These are phyloP conservation scores for Chrysaora quinquecirrha DNA, from an alignment of 30 jellyfish, hydroid and myxozoan genomes.

Conservation along the genomic window DNA sequence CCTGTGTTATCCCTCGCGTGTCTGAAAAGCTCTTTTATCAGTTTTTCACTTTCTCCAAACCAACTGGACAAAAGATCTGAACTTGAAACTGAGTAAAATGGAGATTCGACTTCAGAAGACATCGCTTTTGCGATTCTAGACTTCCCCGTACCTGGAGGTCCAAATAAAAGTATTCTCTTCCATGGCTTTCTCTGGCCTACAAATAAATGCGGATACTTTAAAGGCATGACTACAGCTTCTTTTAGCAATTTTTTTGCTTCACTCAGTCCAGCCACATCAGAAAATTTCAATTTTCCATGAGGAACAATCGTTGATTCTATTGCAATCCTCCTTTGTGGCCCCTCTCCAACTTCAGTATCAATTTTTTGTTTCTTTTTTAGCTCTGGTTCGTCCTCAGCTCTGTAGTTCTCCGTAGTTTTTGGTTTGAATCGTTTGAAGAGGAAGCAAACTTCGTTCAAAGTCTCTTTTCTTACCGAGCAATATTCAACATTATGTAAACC, in stretches of 20 bases:
- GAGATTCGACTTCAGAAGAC: slow-evolving; percentile 85
- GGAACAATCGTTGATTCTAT: slow-evolving; percentile 79
- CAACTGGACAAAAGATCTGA: slow-evolving; percentile 94
- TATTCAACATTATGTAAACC: not conserved
- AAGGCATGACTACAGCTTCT: slow-evolving; percentile 94
- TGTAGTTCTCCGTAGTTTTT: not conserved
- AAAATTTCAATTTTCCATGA: slow-evolving; percentile 74
- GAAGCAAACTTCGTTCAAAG: not conserved
- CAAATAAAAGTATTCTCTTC: slow-evolving; percentile 88
- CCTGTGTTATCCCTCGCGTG: slow-evolving; percentile 73
- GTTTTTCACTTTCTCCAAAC: slow-evolving; percentile 98
- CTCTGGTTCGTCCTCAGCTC: not conserved
- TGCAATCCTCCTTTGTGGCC: slow-evolving; percentile 44
- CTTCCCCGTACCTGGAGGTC: slow-evolving; percentile 99
- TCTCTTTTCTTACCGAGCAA: not conserved
- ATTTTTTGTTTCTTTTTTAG: slow-evolving; percentile 25
- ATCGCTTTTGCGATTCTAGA: slow-evolving; percentile 94
- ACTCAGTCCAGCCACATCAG: slow-evolving; percentile 92
- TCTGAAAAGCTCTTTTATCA: slow-evolving; percentile 88
- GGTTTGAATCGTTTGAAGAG: not conserved
- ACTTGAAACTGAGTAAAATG: slow-evolving; percentile 95
- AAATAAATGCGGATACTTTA: slow-evolving; percentile 93
- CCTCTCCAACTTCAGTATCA: slow-evolving; percentile 11
- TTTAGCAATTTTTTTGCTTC: slow-evolving; percentile 80
- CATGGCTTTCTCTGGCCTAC: slow-evolving; percentile 85